Evolutionary conservation across 2,113 vertebrate species (phyloP).

Genomic region (Hydropotes inermis): DNA sequence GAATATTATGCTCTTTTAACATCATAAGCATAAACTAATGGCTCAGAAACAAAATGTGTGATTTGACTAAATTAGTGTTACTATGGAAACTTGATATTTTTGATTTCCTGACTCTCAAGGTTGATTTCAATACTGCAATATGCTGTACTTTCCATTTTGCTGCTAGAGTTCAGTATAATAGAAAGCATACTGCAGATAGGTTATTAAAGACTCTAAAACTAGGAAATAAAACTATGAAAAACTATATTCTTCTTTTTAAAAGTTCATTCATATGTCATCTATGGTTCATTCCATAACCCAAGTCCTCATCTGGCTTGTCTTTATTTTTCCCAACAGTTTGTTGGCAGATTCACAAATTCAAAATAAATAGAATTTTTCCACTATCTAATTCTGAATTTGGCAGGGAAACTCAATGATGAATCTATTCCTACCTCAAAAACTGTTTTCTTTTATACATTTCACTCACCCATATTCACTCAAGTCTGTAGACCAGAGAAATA

Average conservation of each 20-base stretch:
- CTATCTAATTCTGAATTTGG: constrained; percentile 77
- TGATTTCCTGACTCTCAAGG: constrained; percentile 54
- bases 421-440: constrained; percentile 70
- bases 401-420: constrained; percentile 67
- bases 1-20: constrained; percentile 64
- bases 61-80: constrained; percentile 67
- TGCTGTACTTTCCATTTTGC: constrained; percentile 43
- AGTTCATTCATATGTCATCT: constrained; percentile 59
- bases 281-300: constrained; percentile 64
- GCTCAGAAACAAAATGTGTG: constrained; percentile 60
- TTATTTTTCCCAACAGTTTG: constrained; percentile 72
- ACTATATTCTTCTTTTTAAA: constrained; percentile 52
- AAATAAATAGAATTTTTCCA: constrained; percentile 79
- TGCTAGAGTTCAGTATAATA: constrained; percentile 36
- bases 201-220: constrained; percentile 47
- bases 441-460: constrained; percentile 70
- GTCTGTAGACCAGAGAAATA: constrained; percentile 9
- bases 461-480: constrained; percentile 36
- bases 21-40: constrained; percentile 58
- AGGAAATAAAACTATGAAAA: constrained; percentile 31
- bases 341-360: constrained; percentile 69
- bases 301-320: constrained; percentile 69
- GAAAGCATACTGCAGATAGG: constrained; percentile 2
- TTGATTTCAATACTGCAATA: constrained; percentile 54
- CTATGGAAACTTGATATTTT: constrained; percentile 70